Base-by-base conservation (phyloP, 2,888 invertebrate species). In the Pterobdella sp. region DNA sequence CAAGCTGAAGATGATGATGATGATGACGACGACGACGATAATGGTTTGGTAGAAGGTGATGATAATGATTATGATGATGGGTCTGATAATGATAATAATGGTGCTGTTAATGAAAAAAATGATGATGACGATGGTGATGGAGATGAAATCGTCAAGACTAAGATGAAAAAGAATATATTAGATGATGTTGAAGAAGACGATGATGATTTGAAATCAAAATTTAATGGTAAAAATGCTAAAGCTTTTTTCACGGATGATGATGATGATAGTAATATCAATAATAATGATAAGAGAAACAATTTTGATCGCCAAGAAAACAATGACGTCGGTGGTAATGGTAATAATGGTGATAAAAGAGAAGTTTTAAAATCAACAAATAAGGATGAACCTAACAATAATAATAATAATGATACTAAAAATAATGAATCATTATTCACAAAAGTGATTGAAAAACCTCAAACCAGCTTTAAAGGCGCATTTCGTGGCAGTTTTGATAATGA, bases 381-480 rank as follows among this genome's bases (percentile, higher is more conserved):
- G n/a, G n/a, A n/a, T n/a, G n/a, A n/a, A n/a, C n/a, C n/a, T n/a
- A n/a, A n/a, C n/a, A n/a, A n/a, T n/a, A n/a, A n/a, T 7, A 3
- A 26, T 56, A 26, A 26, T 7, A 22, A 56, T 56, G n/a, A 56
- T 18, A 56, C 4, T 56, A 26, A 56, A 26, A 26, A 56, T 56
- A 26, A 56, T 56, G 60, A 22, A 14, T 7, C 10, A 7, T 42
- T 42, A 26, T 26, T 56, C 26, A 18, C n/a, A 22, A 56, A 56
- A 56, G 7, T 22, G 7, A 18, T 14, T 42, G 42, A 42, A 42
- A 42, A 14, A 42, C 42, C 60, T 26, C 18, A 56, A 26, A 56
- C 60, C 60, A 56, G 60, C n/a, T 56, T 56, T 56, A 56, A 56
- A n/a, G 60, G 60, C n/a, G 60, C n/a, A 26, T 56, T 56, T 56